Percentiles rank a stretch among this genome's conserved stretches.
Conservation (phyloP, 2,113 vertebrate genomes). For the Oxyura jamaicensis region DNA sequence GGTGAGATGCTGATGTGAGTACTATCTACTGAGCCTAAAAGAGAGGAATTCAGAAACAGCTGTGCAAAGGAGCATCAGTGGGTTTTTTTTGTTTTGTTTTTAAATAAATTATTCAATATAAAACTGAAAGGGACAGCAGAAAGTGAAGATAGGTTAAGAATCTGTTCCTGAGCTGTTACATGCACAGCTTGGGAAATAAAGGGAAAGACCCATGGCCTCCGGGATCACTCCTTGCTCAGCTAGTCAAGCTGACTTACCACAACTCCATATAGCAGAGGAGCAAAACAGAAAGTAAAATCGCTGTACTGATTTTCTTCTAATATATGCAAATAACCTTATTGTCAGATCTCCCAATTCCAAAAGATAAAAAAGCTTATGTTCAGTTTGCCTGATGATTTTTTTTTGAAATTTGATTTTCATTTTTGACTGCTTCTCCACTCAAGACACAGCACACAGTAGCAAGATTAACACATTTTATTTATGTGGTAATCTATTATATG, state of each 20-base stretch:
- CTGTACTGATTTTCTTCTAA: constrained; percentile 73
- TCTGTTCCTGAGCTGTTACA: background rate
- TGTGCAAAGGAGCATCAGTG: background rate
- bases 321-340: constrained; percentile 71
- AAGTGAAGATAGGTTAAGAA: background rate
- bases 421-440: background rate
- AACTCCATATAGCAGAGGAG: constrained; percentile 29
- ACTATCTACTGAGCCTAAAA: background rate
- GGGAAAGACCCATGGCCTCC: background rate
- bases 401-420: constrained; percentile 27
- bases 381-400: constrained; percentile 16
- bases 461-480: constrained; percentile 11
- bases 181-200: background rate
- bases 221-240: constrained; percentile 10
- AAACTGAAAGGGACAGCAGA: background rate
- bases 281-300: constrained; percentile 72
- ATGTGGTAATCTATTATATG: constrained; percentile 2
- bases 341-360: constrained; percentile 71
- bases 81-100: background rate
- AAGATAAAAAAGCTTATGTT: constrained; percentile 63
- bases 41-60: background rate
- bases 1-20: background rate
- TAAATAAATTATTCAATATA: background rate
- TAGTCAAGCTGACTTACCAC: constrained; percentile 73
- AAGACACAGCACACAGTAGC: background rate